phyloP scores from a whole-genome alignment of 2,797 vertebrate genomes.

The Chelidonichthys spinosus region DNA sequence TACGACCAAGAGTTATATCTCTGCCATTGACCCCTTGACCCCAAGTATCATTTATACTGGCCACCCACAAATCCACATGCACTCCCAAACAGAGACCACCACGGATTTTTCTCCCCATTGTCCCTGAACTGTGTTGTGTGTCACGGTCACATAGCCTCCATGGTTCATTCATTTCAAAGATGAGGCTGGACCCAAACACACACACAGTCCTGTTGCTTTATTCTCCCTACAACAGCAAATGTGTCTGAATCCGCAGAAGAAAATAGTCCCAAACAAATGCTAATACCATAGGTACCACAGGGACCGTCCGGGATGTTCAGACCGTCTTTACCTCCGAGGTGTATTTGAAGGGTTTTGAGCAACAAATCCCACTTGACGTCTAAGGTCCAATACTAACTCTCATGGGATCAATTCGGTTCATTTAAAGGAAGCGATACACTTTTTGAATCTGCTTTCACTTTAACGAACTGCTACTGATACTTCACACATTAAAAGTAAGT shows the following conservation, averaged over 20 bases:
- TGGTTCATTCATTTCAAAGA: slow-evolving; percentile 43
- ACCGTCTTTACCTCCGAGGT: not conserved
- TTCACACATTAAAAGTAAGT: not conserved
- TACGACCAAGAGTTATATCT: slow-evolving; percentile 55
- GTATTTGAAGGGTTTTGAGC: too few relatives aligned
- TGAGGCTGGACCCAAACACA: not conserved
- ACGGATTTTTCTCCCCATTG: slow-evolving; percentile 7
- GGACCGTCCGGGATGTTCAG: not conserved
- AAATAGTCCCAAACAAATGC: not conserved
- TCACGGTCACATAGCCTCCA: slow-evolving; percentile 26
- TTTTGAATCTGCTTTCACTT: not conserved
- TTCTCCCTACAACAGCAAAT: not conserved
- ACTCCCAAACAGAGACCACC: slow-evolving; percentile 1
- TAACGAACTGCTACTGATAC: not conserved
- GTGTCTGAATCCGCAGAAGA: not conserved
- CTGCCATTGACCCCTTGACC: slow-evolving; percentile 56
- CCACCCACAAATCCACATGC: not conserved
- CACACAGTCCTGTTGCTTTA: not conserved
- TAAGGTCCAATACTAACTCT: not conserved
- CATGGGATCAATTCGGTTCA: not conserved
- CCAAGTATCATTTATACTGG: slow-evolving; percentile 57
- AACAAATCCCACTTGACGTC: not conserved
- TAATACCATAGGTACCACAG: too few relatives aligned
- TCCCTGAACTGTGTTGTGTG: slow-evolving; percentile 36
- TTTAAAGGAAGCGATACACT: not conserved